Base-by-base conservation (phyloP, 53 echinoderm and acorn worm species). In the Patiria pectinifera region DNA sequence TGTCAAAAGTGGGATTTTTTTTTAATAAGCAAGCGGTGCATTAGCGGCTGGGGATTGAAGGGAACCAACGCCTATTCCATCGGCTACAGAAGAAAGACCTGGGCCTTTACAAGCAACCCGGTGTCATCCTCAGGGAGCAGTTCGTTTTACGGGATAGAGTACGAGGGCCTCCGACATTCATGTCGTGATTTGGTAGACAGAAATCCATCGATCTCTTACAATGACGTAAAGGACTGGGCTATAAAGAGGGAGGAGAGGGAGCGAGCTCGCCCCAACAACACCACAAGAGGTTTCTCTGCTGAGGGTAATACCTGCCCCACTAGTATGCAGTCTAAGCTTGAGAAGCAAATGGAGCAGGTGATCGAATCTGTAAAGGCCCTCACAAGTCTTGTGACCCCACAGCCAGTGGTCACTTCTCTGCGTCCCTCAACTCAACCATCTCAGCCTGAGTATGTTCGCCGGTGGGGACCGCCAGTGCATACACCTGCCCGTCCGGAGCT, bases 211-310 rank as follows among this genome's bases (percentile, higher is more conserved):
- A 59, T 83, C 46, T 23, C 83, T 21, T 83, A 59, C 22, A 6
- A 11, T 9, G 58, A 53, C 1, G n/a, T 83, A 7, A 53, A 59
- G 61, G 14, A 83, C 22, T 83, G 83, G 83, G 59, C 69, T 2
- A 86, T 86, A 2, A 71, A 48, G 14, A 18, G 74, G 4, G 86
- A 86, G 26, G 74, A 86, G 35, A 70, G 86, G 2, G 86, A 86
- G 47, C 19, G 48, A 6, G 86, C 86, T 18, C 71, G 86, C 62
- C 6, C 60, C 6, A 59, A 63, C 63, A 63, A 16, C 63, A 8
- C 4, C 18, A 63, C 18, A 16, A 2, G 18, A 12, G 63, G 14
- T 11, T 59, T 79, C 18, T 80, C 6, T 80, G 81, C 13, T 4
- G 81, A 35, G 48, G 21, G 48, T 47, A 2, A 47, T 3, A 13